Evolutionary conservation across 2,113 vertebrate genomes (phyloP).

Genomic region (Paradoxurus hermaphroditus): DNA sequence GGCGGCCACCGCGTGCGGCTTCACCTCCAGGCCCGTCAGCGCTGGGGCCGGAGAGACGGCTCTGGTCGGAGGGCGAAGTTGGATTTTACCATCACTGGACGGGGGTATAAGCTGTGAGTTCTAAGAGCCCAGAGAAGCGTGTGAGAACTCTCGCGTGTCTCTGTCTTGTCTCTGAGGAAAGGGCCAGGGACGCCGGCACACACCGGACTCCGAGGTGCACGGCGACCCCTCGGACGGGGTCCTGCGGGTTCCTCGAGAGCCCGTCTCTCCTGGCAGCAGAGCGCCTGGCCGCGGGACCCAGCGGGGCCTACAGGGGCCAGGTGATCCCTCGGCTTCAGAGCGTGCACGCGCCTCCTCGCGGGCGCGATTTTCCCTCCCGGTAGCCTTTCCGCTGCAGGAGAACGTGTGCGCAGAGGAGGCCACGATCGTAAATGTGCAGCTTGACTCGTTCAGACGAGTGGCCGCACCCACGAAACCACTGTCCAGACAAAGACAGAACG

Average conservation of each 20-base stretch:
- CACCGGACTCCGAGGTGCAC: accelerated
- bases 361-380: accelerated
- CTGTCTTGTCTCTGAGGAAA: accelerated
- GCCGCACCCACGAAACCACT: accelerated
- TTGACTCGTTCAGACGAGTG: neutral
- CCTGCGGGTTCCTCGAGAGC: accelerated
- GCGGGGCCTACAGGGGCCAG: accelerated
- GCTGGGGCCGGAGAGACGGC: neutral
- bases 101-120: neutral
- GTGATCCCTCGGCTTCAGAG: accelerated
- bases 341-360: accelerated
- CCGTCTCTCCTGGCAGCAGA: accelerated
- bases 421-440: accelerated
- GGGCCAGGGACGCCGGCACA: accelerated
- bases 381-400: neutral
- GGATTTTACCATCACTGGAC: neutral
- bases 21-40: neutral
- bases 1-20: neutral
- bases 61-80: neutral
- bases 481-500: accelerated
- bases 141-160: neutral
- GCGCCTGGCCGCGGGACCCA: accelerated
- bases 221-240: accelerated
- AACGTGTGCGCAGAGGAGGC: accelerated
- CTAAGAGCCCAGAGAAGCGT: neutral